These are phyloP conservation scores for Oreohelix idahoensis DNA, from an alignment of 1,140 invertebrate species.

Conservation along the genomic window DNA sequence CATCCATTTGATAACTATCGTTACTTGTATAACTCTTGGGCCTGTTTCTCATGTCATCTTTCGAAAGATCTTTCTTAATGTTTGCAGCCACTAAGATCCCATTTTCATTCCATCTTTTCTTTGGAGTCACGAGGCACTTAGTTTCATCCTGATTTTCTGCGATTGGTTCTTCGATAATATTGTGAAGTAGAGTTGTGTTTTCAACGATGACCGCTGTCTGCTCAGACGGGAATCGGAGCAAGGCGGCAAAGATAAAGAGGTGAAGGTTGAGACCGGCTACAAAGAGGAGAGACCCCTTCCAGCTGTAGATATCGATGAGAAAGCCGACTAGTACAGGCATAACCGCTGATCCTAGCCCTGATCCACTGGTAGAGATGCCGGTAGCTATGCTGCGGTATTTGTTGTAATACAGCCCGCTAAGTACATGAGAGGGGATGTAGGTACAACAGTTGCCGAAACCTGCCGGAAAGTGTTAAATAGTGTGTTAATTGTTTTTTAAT, in stretches of 20 bases:
- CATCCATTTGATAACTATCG: not conserved
- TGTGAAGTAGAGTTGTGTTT: too few relatives aligned
- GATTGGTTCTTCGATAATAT: not conserved
- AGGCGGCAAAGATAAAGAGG: slow-evolving; percentile 51
- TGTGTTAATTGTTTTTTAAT: too few relatives aligned
- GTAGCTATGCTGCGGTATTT: slow-evolving; percentile 90
- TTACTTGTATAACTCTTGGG: slow-evolving; percentile 7
- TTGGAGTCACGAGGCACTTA: not conserved
- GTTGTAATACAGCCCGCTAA: slow-evolving; percentile 89
- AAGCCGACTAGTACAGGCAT: slow-evolving; percentile 78
- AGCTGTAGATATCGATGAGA: slow-evolving; percentile 80
- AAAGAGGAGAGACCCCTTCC: slow-evolving; percentile 85
- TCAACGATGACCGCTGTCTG: not conserved
- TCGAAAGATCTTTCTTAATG: not conserved
- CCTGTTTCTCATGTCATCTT: not conserved
- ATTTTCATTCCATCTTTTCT: not conserved
- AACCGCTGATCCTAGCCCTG: slow-evolving; percentile 87
- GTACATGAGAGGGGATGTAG: slow-evolving; percentile 60
- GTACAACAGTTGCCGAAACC: slow-evolving; percentile 37
- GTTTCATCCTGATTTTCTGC: not conserved
- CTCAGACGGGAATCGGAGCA: slow-evolving; percentile 46
- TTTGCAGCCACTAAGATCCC: not conserved
- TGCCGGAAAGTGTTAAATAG: not conserved
- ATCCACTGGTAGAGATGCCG: slow-evolving; percentile 92
- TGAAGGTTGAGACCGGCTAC: slow-evolving; percentile 89